Evolutionary conservation across 2,888 invertebrate species (phyloP).

Genomic region (Embidobia sp.): DNA sequence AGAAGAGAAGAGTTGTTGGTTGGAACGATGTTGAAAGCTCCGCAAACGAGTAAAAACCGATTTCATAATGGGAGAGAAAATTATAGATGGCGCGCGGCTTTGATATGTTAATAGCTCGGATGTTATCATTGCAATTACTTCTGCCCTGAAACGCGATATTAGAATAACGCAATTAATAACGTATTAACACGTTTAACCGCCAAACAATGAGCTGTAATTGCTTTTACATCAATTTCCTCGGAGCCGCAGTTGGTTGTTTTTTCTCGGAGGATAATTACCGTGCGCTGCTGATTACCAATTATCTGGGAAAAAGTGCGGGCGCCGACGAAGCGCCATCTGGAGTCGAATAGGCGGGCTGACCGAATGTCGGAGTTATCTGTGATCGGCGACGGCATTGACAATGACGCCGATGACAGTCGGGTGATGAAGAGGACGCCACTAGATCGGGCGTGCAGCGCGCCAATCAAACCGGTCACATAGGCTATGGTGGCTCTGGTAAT

Average conservation of each 20-base stretch:
- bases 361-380: constrained; percentile 32
- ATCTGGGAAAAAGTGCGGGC: constrained; percentile 14
- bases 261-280: constrained; percentile 22
- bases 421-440: constrained; percentile 34
- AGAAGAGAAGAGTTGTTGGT: no score
- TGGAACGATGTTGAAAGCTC: no score
- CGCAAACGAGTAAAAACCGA: no score
- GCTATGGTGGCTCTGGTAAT: constrained; percentile 12
- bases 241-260: constrained; percentile 4
- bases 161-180: constrained; percentile 38
- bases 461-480: constrained; percentile 49
- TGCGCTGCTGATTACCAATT: constrained; percentile 54
- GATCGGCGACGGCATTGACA: constrained; percentile 48
- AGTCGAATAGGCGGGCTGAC: no score
- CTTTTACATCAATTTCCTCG: constrained; percentile 27
- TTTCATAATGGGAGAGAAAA: no score
- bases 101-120: constrained; percentile 27
- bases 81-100: constrained; percentile 16
- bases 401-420: constrained; percentile 49
- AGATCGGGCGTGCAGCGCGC: constrained; percentile 15
- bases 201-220: constrained; percentile 27
- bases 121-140: constrained; percentile 23
- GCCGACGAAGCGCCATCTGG: constrained; percentile 9
- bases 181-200: constrained; percentile 24
- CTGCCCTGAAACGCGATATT: constrained; percentile 5